Evolutionary conservation across 2,113 vertebrate species (phyloP), one percentile per base, ranked within the genome.

Genomic region (Heterotilapia buettikoferi): DNA sequence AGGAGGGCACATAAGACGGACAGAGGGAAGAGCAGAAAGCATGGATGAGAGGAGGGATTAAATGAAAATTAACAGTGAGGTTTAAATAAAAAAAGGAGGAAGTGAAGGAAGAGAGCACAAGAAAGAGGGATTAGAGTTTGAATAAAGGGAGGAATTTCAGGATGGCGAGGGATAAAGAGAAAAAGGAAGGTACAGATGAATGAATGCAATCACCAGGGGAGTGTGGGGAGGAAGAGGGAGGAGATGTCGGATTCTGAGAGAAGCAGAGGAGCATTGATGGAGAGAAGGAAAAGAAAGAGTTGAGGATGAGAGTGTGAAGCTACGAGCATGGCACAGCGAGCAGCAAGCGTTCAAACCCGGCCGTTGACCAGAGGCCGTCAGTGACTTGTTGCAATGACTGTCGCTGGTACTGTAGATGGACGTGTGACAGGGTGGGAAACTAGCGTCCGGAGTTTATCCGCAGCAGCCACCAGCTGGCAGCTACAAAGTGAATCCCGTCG

Each of bases 1-100:
- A 66, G 38, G 59, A 8, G 29, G 81, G 33, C 13, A 43, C 29
- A 83, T 5, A 13, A 68, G 50, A 10, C 21, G 3, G 36, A 78
- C 61, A 84, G 76, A 66, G 59, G 50, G 38, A 52, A 87, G 73
- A 82, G 45, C 10, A 21, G 9, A 53, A 79, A 36, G 80, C 61
- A 73, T 9, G 85, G 82, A 86, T 85, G 91, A 84, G 89, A 84
- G 86, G 89, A 88, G 84, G 80, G 84, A 92, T 92, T 90, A 80
- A 83, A 82, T 36, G 7, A 45, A 91, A 86, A 71, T 83, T 43
- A 88, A 87, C 9, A 19, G 82, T 4, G 33, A 84, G 84, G 19
- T 14, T 93, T 54, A 90, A 86, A 68, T 57, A 19, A 83, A 89
- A 79, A 57, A 14, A 82, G 33, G 21, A 88, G 88, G 92, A 87